Base-by-base conservation (phyloP, 2,888 invertebrate genomes). In the Lycophotia porphyrea region DNA sequence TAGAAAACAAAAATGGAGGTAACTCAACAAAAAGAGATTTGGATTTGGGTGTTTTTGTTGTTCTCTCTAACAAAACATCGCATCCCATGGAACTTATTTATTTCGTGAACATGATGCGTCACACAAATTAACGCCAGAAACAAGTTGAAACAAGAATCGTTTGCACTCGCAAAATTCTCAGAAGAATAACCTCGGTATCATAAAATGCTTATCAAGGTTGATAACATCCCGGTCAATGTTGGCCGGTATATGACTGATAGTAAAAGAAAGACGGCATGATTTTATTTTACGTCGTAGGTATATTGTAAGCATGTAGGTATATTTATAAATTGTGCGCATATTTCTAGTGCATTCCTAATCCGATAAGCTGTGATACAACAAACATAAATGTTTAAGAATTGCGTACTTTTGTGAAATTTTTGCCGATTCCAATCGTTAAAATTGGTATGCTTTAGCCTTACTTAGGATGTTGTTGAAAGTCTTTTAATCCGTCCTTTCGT, bases 131-230 rank as follows among this genome's bases (percentile, higher is more conserved):
- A 55, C 61, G 11, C 9, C 36, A 44, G 15, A 75, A 69, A 42
- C 31, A 78, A 68, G 72, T 55, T 71, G 18, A 9, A 71, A 64
- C 77, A 72, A 31, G 55, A 65, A 21, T 60, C 15, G 49, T 72
- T 80, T 49, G 34, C 34, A 34, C 4, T 47, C 4, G 61, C 7
- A 21, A 42, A 36, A 68, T 68, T 49, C n/a, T 2, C 11, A 24
- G n/a, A 52, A 60, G 13, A 52, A 49, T 58, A 67, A 44, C 63
- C 49, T 18, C 44, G 3, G 49, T 76, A 66, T 69, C 64, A 52
- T 34, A n/a, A 47, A 64, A 68, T 44, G 27, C 44, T 69, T 65
- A 81, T 69, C 52, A 55, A 7, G 2, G 27, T 42, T 75, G 64
- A 44, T 69, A 69, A 70, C 34, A 31, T 5, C 44, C 47, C 55